A percentile compares a stretch with the other conserved stretches of the same genome.
These are phyloP conservation scores for Caenorhabditis panamensis DNA, from an alignment of 2,888 invertebrate genomes.

Conservation along the genomic window DNA sequence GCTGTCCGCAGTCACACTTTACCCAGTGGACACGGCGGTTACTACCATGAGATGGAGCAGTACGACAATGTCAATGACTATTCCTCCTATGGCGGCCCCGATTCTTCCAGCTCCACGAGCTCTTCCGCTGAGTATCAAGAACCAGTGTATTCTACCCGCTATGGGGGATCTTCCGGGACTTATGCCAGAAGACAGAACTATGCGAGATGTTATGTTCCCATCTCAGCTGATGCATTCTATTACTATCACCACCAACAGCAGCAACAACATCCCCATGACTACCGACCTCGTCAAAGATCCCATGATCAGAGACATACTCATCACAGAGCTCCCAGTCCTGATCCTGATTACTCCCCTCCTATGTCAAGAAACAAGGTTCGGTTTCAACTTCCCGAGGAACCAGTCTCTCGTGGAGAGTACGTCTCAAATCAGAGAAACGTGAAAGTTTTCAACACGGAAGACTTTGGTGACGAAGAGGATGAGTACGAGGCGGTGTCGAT, in stretches of 20 bases:
- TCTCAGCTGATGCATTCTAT: slow-evolving; percentile 55
- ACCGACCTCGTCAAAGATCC: slow-evolving; percentile 38
- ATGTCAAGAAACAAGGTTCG: slow-evolving; percentile 59
- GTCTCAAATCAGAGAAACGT: slow-evolving; percentile 28
- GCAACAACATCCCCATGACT: slow-evolving; percentile 20
- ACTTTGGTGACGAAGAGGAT: slow-evolving; percentile 42
- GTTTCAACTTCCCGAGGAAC: slow-evolving; percentile 56
- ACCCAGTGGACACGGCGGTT: slow-evolving; percentile 19
- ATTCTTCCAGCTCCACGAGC: slow-evolving; percentile 57
- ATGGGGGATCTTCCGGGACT: slow-evolving; percentile 39
- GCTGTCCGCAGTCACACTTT: slow-evolving; percentile 32
- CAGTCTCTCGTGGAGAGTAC: slow-evolving; percentile 52
- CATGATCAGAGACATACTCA: slow-evolving; percentile 25
- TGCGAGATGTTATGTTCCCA: slow-evolving; percentile 51
- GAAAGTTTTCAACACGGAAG: slow-evolving; percentile 37
- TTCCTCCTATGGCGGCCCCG: slow-evolving; percentile 43
- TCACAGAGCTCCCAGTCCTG: slow-evolving; percentile 57
- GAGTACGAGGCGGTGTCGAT: slow-evolving; percentile 46
- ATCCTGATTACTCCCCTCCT: slow-evolving; percentile 72
- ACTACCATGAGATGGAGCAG: slow-evolving; percentile 60
- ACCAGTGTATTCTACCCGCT: slow-evolving; percentile 53
- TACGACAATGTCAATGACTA: slow-evolving; percentile 68
- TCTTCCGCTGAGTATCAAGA: slow-evolving; percentile 68
- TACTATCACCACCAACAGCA: slow-evolving; percentile 52
- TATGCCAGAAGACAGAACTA: slow-evolving; percentile 44